phyloP scores from a whole-genome alignment of 64 coral and sea anemone genomes.

The Stichodactyla mertensii region DNA sequence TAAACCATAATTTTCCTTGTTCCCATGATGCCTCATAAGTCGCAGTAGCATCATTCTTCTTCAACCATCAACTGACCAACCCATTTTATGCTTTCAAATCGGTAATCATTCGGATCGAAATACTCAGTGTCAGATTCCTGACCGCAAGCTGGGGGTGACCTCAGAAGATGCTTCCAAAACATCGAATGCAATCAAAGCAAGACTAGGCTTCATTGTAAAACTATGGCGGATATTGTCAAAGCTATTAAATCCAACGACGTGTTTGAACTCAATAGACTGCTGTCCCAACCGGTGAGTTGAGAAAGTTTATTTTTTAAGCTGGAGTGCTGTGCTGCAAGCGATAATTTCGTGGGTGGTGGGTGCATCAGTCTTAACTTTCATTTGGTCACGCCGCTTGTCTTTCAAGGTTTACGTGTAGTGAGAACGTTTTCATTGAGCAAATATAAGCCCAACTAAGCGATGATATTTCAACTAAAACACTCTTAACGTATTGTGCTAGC shows the following conservation, averaged over 20 bases:
- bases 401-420: not conserved
- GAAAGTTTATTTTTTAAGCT: not conserved
- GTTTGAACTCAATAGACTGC: not conserved
- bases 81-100: not conserved
- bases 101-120: conserved; percentile 2
- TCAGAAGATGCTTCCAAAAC: conserved; percentile 6
- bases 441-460: no score
- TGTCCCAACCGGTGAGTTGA: conserved; percentile 9
- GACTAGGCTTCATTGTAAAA: not conserved
- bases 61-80: no score
- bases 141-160: conserved; percentile 8
- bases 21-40: not conserved
- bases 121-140: not conserved
- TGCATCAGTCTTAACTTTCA: not conserved
- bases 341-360: not conserved
- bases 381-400: not conserved
- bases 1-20: not conserved
- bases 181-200: not conserved
- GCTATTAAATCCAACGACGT: conserved; percentile 3
- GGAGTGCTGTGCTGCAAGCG: not conserved
- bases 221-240: not conserved
- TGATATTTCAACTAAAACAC: no score
- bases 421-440: no score
- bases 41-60: not conserved
- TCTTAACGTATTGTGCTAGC: no score